Evolutionary conservation across 2,888 invertebrate genomes (phyloP).

Genomic region (Agrochola circellaris): DNA sequence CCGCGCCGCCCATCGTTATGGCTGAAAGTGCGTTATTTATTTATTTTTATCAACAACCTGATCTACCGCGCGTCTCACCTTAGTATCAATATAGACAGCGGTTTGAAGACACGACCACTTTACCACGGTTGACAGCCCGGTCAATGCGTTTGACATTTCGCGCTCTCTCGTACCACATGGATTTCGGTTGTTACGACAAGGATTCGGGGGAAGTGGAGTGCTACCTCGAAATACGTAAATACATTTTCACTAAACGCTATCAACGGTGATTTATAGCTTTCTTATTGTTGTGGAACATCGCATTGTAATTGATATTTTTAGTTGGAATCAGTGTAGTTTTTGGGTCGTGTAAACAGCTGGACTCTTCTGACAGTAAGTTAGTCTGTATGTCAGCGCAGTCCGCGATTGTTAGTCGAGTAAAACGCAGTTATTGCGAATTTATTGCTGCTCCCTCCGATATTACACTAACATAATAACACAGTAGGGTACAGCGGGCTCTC

Average conservation of each 20-base stretch:
- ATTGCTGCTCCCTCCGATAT: constrained; percentile 71
- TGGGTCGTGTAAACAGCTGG: constrained; percentile 89
- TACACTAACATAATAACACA: constrained; percentile 66
- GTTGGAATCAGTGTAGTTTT: constrained; percentile 88
- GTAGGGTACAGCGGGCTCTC: constrained; percentile 63
- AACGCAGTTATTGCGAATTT: constrained; percentile 79
- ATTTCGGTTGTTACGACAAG: constrained; percentile 92
- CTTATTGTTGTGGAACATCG: constrained; percentile 86
- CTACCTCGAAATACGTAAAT: constrained; percentile 93
- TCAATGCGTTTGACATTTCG: constrained; percentile 80
- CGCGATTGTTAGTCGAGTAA: constrained; percentile 82
- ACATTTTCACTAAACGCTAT: constrained; percentile 84
- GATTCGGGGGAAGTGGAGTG: constrained; percentile 93
- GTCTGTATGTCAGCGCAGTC: constrained; percentile 85
- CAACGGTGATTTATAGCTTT: constrained; percentile 81
- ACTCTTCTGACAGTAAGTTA: constrained; percentile 86
- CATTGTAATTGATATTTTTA: constrained; percentile 90
- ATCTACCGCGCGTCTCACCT: constrained; percentile 80
- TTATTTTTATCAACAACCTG: constrained; percentile 84
- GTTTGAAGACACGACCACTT: constrained; percentile 84
- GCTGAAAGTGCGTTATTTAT: constrained; percentile 89
- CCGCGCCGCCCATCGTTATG: constrained; percentile 84
- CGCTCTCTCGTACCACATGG: constrained; percentile 85
- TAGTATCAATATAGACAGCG: constrained; percentile 87
- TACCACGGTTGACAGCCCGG: constrained; percentile 75